Base-by-base conservation (phyloP, 2,888 invertebrate genomes). In the Drosophila colorata region DNA sequence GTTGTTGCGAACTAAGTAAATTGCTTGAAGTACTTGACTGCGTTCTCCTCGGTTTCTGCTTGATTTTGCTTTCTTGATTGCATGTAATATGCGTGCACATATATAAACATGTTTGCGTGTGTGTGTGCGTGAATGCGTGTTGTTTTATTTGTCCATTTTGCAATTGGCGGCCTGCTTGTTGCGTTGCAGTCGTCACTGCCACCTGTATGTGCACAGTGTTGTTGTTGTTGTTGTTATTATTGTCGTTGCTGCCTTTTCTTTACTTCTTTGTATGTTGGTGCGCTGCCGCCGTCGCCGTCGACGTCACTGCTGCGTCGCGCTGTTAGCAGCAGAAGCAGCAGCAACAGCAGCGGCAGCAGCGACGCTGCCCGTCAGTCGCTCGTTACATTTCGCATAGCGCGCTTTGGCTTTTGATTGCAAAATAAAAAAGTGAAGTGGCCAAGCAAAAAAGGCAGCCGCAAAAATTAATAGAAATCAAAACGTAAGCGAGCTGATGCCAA, bases 321-420 rank as follows among this genome's bases (percentile, higher is more conserved):
- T 28, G 28, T 28, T 28, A 9, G 51, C 38, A 31, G 31, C 41
- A 13, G 59, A 23, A 49, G 47, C 25, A 16, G 44, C 44, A 16
- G 53, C 49, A 23, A 14, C 31, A 52, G 40, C 40, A 14, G 40
- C 31, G 31, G 46, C 64, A 49, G 28, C 61, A 43, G 31, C 72
- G 37, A 25, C 72, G 53, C 38, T 48, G 38, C 28, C 73, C 46
- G 75, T 68, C 80, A 87, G 73, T 77, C 58, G 73, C 43, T 73
- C 56, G 77, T 58, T 80, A 46, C 84, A 72, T 63, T 76, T 87
- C 78, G 73, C 56, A 60, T 65, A 65, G 80, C 67, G 67, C 72
- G 84, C 72, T 83, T 76, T 71, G 65, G 47, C 52, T 69, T 66
- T 65, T 63, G 64, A 57, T 72, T 67, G 69, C 69, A 74, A 69